Evolutionary conservation across 2,888 invertebrate species (phyloP).

Genomic region (Mythimna loreyi): DNA sequence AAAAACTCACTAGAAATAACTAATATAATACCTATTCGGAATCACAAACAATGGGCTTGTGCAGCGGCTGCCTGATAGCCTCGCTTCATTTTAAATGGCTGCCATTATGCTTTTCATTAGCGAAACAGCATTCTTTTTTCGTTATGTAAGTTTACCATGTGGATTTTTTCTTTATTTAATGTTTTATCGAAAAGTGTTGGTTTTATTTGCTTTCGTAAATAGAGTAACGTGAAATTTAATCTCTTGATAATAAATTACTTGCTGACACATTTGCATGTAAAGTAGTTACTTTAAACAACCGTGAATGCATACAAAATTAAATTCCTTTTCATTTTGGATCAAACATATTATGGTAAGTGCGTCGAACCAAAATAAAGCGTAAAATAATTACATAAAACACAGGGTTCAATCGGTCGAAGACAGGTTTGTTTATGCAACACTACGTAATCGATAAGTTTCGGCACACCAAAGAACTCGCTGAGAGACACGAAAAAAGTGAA

Average conservation of each 20-base stretch:
- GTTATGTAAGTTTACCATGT: constrained; percentile 10
- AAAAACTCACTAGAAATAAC: constrained; percentile 55
- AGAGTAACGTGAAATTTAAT: neutral
- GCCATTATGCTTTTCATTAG: constrained; percentile 22
- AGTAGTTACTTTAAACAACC: neutral
- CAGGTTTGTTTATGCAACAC: constrained; percentile 71
- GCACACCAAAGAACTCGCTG: constrained; percentile 64
- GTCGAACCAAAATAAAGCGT: constrained; percentile 44
- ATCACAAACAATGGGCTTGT: constrained; percentile 58
- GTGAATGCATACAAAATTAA: neutral
- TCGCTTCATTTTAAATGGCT: constrained; percentile 37
- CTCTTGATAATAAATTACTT: neutral
- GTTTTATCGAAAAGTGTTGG: neutral
- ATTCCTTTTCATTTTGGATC: constrained; percentile 17
- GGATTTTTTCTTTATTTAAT: neutral
- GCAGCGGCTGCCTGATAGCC: constrained; percentile 49
- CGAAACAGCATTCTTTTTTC: constrained; percentile 6
- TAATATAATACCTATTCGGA: constrained; percentile 59
- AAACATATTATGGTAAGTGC: constrained; percentile 25
- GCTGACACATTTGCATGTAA: neutral
- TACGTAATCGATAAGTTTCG: constrained; percentile 72
- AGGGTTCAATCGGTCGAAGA: constrained; percentile 55
- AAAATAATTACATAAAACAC: constrained; percentile 52
- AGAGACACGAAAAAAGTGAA: constrained; percentile 77
- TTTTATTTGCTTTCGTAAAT: neutral